Percentiles rank a stretch among this genome's conserved stretches.
Evolutionary conservation across 2,797 vertebrate species (phyloP).

Genomic region (Somateria mollissima): DNA sequence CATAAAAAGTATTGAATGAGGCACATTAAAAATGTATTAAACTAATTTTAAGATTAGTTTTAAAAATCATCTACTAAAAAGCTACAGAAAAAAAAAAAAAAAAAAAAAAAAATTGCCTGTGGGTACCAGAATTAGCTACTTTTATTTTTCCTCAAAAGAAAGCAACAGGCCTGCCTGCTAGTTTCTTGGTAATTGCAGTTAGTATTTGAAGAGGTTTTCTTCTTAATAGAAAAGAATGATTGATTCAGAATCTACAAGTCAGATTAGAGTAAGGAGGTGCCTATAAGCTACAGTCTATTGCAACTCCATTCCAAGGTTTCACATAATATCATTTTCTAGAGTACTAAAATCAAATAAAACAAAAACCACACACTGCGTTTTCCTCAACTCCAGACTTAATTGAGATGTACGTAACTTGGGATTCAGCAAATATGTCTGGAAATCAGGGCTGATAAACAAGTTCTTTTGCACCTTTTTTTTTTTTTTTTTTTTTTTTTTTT

Average conservation of each 20-base stretch:
- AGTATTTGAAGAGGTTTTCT: not conserved
- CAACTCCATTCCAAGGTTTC: not conserved
- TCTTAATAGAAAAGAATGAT: not conserved
- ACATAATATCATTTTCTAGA: not conserved
- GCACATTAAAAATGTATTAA: not conserved
- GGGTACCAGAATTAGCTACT: not conserved
- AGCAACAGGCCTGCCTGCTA: not conserved
- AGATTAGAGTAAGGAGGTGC: not conserved
- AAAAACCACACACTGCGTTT: not conserved
- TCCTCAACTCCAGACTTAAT: not conserved
- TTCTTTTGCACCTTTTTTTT: not conserved
- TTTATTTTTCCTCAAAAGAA: not conserved
- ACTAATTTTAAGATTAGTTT: not conserved
- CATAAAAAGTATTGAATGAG: not conserved
- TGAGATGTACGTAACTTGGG: not conserved
- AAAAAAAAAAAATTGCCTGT: not conserved
- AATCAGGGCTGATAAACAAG: not conserved
- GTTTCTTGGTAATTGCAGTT: not conserved
- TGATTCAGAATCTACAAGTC: not conserved
- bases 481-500: no score
- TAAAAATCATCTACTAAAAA: not conserved
- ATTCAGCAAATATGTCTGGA: not conserved
- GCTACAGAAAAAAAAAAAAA: accelerated
- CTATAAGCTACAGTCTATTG: not conserved
- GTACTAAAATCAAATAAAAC: not conserved